A percentile compares a stretch with the other conserved stretches of the same genome.
These are phyloP conservation scores for Columba guinea DNA, from an alignment of 2,797 vertebrate genomes.

Conservation along the genomic window DNA sequence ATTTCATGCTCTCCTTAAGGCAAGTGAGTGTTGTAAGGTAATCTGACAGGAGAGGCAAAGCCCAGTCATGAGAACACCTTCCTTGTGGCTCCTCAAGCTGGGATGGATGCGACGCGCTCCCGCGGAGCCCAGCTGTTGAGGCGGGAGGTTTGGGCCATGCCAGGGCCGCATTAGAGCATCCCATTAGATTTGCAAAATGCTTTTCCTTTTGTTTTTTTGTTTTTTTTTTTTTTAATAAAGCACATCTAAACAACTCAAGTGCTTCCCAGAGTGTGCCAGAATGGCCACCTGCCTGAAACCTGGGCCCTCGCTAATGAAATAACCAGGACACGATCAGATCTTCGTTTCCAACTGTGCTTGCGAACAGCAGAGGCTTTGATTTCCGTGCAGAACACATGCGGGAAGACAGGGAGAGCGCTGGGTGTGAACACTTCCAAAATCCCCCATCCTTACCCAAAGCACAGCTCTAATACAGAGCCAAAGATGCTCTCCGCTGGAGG, in stretches of 20 bases:
- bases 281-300: slow-evolving; percentile 50
- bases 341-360: not conserved
- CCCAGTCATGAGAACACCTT: not conserved
- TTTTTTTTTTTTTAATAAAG: not conserved
- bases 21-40: not conserved
- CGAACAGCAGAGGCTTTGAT: slow-evolving; percentile 35
- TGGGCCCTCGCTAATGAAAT: slow-evolving; percentile 44
- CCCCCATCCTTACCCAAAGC: slow-evolving; percentile 5
- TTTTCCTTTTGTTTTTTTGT: not conserved
- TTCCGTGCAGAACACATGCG: not conserved
- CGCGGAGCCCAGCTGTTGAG: slow-evolving; percentile 55
- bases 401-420: not conserved
- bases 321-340: not conserved
- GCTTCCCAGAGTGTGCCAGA: slow-evolving; percentile 25
- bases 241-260: not conserved
- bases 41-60: not conserved
- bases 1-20: not conserved
- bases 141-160: not conserved
- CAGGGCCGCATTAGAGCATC: not conserved
- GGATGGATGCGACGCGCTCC: not conserved
- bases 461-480: not conserved
- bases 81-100: not conserved
- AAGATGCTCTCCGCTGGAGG: slow-evolving; percentile 29
- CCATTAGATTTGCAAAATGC: not conserved
- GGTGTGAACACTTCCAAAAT: not conserved